These are phyloP conservation scores for Synergus laeviventris DNA, from an alignment of 2,888 invertebrate genomes.

Conservation along the genomic window DNA sequence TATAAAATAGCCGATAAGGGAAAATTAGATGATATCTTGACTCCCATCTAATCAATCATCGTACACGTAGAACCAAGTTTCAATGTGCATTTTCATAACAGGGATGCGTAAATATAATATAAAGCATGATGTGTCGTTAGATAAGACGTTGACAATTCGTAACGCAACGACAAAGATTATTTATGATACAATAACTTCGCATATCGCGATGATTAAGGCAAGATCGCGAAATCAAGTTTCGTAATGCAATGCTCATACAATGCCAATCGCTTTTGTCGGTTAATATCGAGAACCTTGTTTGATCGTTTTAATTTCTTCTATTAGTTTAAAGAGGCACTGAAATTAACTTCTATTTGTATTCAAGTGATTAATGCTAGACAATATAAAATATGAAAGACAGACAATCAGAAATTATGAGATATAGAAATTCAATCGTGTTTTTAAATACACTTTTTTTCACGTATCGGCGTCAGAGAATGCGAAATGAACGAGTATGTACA, in stretches of 20 bases:
- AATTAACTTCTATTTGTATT: not conserved
- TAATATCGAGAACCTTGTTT: not conserved
- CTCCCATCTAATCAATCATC: constrained; percentile 15
- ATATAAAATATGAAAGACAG: not conserved
- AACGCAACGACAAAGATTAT: not conserved
- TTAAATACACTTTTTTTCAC: not conserved
- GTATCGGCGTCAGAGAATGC: not conserved
- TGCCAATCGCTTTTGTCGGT: not conserved
- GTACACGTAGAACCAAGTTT: not conserved
- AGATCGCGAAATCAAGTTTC: not conserved
- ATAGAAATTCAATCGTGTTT: not conserved
- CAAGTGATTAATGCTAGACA: not conserved
- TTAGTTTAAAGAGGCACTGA: not conserved
- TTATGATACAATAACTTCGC: constrained; percentile 16
- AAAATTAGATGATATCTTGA: constrained; percentile 21
- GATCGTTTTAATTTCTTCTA: not conserved
- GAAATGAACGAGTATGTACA: constrained; percentile 7
- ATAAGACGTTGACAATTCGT: constrained; percentile 6
- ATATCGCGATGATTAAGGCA: not conserved
- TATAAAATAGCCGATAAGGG: not conserved
- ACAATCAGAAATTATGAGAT: not conserved
- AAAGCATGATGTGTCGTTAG: constrained; percentile 2
- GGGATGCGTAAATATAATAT: constrained; percentile 8
- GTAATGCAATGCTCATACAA: not conserved
- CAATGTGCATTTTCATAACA: constrained; percentile 1